Conservation (phyloP, 2,888 invertebrate species). For the Lasioglossum calceatum region DNA sequence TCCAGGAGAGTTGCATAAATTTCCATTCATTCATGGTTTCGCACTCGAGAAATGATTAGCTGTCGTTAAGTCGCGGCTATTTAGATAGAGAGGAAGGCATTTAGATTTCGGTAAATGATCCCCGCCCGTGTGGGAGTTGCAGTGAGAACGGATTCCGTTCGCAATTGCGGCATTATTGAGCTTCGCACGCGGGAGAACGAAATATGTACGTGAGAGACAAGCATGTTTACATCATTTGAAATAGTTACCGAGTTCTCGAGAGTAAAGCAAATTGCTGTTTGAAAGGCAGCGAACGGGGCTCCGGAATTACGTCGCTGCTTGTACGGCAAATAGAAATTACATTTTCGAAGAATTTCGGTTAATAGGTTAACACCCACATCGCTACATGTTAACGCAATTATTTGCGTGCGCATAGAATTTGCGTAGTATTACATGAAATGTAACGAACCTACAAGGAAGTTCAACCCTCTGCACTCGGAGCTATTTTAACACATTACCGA, state of each 20-base stretch:
- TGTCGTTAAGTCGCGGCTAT: conserved; percentile 14
- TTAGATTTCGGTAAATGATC: conserved; percentile 36
- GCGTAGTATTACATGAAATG: neutral
- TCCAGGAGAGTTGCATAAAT: neutral
- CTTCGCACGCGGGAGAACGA: conserved; percentile 13
- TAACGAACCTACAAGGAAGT: neutral
- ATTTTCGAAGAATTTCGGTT: neutral
- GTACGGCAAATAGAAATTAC: neutral
- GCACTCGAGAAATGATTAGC: conserved; percentile 18
- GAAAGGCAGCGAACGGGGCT: neutral
- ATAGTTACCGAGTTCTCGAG: conserved; percentile 33
- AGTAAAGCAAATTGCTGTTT: neutral
- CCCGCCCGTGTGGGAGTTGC: conserved; percentile 16
- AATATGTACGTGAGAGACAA: conserved; percentile 25
- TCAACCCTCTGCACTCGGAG: too few species aligned
- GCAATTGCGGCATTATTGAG: conserved; percentile 39
- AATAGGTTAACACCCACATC: neutral
- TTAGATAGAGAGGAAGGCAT: conserved; percentile 16
- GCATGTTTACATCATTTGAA: conserved; percentile 31
- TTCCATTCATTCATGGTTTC: neutral
- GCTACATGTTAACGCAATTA: neutral
- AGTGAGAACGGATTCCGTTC: conserved; percentile 40
- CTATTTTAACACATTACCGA: too few species aligned
- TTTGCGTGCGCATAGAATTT: neutral
- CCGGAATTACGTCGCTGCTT: neutral